Conservation (phyloP, 2,113 vertebrate species). For the Phylloscopus trochiloides region DNA sequence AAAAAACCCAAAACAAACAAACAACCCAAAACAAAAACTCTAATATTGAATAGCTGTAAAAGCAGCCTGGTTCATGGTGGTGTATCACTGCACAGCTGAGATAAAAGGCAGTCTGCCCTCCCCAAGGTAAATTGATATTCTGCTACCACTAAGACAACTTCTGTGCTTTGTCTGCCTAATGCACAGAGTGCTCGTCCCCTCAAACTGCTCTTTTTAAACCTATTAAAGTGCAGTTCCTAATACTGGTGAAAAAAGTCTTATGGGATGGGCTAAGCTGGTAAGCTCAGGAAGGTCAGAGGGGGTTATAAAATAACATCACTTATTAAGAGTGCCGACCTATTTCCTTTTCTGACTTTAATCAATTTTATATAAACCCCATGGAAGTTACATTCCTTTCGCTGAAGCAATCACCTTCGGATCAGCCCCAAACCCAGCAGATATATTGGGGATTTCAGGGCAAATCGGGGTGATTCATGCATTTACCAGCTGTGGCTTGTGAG, state of each 20-base stretch:
- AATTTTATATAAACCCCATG: not conserved
- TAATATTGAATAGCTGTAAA: not conserved
- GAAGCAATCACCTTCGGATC: not conserved
- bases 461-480: not conserved
- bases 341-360: not conserved
- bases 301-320: not conserved
- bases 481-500: not conserved
- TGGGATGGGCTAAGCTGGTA: constrained; percentile 29
- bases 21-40: too few relatives aligned
- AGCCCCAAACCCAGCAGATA: not conserved
- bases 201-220: not conserved
- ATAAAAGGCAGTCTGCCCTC: not conserved
- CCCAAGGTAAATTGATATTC: not conserved
- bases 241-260: not conserved
- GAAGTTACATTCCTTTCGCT: not conserved
- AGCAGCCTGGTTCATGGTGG: not conserved
- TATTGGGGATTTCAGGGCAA: not conserved
- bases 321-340: not conserved
- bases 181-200: not conserved
- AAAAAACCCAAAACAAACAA: not conserved
- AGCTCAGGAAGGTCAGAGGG: not conserved
- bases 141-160: not conserved
- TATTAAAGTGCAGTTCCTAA: not conserved
- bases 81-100: not conserved
- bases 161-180: not conserved